Base-by-base conservation (phyloP, 1,140 invertebrate species). In the Maconellicoccus hirsutus region DNA sequence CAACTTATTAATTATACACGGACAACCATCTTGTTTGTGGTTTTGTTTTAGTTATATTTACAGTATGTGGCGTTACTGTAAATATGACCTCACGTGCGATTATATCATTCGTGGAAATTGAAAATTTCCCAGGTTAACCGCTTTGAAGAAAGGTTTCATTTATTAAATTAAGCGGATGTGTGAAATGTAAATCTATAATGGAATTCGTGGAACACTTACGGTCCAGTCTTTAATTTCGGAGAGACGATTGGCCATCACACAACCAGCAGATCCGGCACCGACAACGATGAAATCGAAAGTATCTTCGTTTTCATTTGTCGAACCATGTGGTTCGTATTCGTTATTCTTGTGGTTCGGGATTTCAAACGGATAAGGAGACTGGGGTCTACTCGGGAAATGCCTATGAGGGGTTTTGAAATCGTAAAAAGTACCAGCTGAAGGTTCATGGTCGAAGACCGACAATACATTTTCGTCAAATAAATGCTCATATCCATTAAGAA, bases 271-370 rank as follows among this genome's bases (percentile, higher is more conserved):
- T 12, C 75, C 81, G 75, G 84, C 81, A 21, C 85, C 76, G 78
- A 85, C 79, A 1, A 85, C 82, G 33, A 85, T 82, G 74, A 84
- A 86, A 73, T 86, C 84, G 72, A 84, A 85, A 33, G 72, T 72
- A 19, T 42, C 70, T 1, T 52, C 4, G 59, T 29, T 70, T 69
- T 26, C 22, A 2, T 16, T 3, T 2, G 2, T 27, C 10, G 1
- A 6, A 16, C 27, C 23, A 10, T 39, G 14, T 1, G 26, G 14
- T 70, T 27, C 25, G 6, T 4, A 7, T 12, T 26, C 22, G 66
- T 21, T 14, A 3, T 16, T 21, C 19, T 21, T 22, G 25, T 22
- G 7, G 12, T 1, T 1, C 21, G 69, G 26, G 4, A 38, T 38
- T 22, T 27, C 19, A 19, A 29, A 39, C 3, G 25, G 27, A 10